Evolutionary conservation across 2,797 vertebrate genomes (phyloP).

Genomic region (Myoxocephalus aenaeus): DNA sequence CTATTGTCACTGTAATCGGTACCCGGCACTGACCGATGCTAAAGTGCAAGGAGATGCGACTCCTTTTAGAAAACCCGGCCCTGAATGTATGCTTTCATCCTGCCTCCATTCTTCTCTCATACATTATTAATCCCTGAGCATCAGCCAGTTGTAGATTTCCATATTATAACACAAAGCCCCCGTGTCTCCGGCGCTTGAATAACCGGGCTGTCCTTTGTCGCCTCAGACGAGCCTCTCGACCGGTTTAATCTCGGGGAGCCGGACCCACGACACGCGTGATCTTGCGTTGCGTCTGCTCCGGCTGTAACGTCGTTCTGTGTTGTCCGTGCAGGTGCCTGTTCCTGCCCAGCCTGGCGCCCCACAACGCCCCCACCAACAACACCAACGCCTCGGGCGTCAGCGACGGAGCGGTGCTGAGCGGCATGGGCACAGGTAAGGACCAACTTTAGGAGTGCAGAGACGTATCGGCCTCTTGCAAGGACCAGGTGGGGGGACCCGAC

Average conservation of each 20-base stretch:
- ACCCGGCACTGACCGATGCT: not conserved
- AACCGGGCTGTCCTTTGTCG: not conserved
- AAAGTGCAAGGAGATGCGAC: too few relatives aligned
- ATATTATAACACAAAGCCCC: conserved; percentile 29
- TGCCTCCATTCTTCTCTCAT: conserved; percentile 34
- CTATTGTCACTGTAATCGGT: not conserved
- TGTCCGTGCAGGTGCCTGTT: conserved; percentile 90
- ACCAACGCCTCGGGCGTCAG: conserved; percentile 90
- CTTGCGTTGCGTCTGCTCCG: not conserved
- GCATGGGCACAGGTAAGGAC: conserved; percentile 90
- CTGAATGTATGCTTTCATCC: conserved; percentile 25
- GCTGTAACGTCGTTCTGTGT: conserved; percentile 13
- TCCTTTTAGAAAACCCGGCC: conserved; percentile 11
- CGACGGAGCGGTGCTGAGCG: conserved; percentile 94
- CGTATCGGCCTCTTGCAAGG: too few relatives aligned
- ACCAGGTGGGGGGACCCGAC: too few relatives aligned
- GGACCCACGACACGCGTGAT: not conserved
- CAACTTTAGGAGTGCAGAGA: too few relatives aligned
- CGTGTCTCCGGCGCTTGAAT: conserved; percentile 16
- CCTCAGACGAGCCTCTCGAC: too few relatives aligned
- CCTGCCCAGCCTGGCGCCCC: conserved; percentile 95
- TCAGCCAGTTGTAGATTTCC: conserved; percentile 33
- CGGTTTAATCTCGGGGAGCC: conserved; percentile 1
- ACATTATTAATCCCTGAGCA: conserved; percentile 31
- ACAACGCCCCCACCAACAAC: conserved; percentile 93